Evolutionary conservation across 1,140 invertebrate genomes (phyloP).

Genomic region (Saxidomus purpurata): DNA sequence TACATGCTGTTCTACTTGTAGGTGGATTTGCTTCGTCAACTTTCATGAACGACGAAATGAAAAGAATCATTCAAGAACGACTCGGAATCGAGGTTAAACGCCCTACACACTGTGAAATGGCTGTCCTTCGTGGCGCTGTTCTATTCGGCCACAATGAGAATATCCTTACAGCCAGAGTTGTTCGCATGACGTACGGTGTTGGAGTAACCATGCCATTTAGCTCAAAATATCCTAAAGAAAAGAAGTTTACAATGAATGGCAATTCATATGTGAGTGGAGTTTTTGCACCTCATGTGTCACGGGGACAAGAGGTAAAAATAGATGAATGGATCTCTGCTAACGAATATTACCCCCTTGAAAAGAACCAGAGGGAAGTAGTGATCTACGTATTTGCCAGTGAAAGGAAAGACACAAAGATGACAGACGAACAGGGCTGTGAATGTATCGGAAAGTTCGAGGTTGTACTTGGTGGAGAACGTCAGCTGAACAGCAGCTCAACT

Average conservation of each 20-base stretch:
- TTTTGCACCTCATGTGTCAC: not conserved
- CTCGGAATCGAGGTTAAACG: not conserved
- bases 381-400: conserved; percentile 28
- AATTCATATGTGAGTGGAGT: not conserved
- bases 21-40: conserved; percentile 35
- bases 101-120: not conserved
- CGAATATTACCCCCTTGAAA: conserved; percentile 19
- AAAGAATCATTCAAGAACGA: not conserved
- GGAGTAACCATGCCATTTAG: not conserved
- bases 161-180: not conserved
- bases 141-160: conserved; percentile 33
- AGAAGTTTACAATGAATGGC: conserved; percentile 20
- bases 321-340: not conserved
- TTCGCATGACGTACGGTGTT: conserved; percentile 35
- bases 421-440: not conserved
- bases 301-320: conserved; percentile 32
- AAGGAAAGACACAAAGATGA: not conserved
- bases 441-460: conserved; percentile 25
- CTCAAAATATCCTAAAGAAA: not conserved
- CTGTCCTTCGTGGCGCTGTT: conserved; percentile 6
- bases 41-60: conserved; percentile 8
- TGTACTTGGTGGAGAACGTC: not conserved
- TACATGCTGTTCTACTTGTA: conserved; percentile 15
- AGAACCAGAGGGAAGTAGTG: not conserved
- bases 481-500: not conserved